Evolutionary conservation across 2,113 vertebrate species (phyloP).

Genomic region (Variabilichromis moorii): DNA sequence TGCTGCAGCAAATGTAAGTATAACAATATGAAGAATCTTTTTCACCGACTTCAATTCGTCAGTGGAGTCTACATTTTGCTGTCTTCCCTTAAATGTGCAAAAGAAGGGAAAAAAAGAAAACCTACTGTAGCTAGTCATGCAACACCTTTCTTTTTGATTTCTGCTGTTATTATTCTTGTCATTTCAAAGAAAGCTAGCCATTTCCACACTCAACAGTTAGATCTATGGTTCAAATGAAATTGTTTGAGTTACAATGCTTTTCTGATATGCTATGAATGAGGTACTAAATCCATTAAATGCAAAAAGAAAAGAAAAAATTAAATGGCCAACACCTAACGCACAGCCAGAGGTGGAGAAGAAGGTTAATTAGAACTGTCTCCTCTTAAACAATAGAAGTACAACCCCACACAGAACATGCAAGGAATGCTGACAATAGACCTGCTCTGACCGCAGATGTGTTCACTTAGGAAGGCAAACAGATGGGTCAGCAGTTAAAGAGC

Average conservation of each 20-base stretch:
- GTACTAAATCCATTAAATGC: background rate
- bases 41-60: background rate
- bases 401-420: background rate
- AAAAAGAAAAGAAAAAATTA: background rate
- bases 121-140: background rate
- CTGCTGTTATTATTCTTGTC: background rate
- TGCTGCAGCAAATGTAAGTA: background rate
- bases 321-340: background rate
- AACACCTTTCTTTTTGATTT: background rate
- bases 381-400: background rate
- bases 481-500: constrained; percentile 29
- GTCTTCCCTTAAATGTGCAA: background rate
- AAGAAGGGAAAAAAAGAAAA: background rate
- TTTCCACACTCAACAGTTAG: background rate
- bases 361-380: background rate
- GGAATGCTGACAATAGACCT: background rate
- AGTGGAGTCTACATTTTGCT: background rate
- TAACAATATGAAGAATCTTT: background rate
- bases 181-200: background rate
- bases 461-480: constrained; percentile 21
- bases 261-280: background rate
- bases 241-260: background rate
- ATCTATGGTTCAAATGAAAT: background rate
- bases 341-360: background rate
- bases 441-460: constrained; percentile 12